Base-by-base conservation (phyloP, 1,140 invertebrate species). In the Stenopsyche tienmushanensis region DNA sequence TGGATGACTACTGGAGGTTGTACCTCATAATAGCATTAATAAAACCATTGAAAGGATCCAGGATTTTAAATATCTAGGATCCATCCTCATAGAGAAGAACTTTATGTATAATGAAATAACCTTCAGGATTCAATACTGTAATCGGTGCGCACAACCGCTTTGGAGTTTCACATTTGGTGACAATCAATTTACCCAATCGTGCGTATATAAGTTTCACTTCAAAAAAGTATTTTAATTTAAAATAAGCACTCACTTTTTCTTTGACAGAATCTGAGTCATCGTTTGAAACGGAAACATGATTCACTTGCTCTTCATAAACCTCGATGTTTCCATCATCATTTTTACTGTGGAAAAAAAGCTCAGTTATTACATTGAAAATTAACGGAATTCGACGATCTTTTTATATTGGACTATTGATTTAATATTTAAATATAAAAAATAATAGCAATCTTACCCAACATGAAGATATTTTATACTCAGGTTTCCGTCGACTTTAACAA, bases 251-350 rank as follows among this genome's bases (percentile, higher is more conserved):
- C 44, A 68, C 66, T 20, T 60, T 60, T 17, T 63, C 26, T 68
- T 64, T 65, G 25, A 58, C 34, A 1, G 55, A 29, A 29, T 64
- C 66, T 15, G 47, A 44, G 20, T 69, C 62, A 26, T 69, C 67
- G n/a, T 42, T 53, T 34, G 57, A 52, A 9, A 65, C 63, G 0
- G 67, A 23, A 15, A 69, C 42, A 50, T 69, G 62, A 42, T 62
- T 73, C 65, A 80, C 75, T 64, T 80, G 78, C 71, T 81, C 79
- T 74, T 81, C 79, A 77, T 81, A 81, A 7, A 81, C 78, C 73
- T 80, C 79, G 60, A 81, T 72, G 72, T 80, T 81, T n/a, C 78
- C 78, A 70, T 81, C 79, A 62, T 73, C 72, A 73, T 81, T 81
- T 71, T 81, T 78, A 52, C 79, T 81, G 70, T 44, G 77, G 77